Percentiles rank a stretch among this genome's conserved stretches.
Evolutionary conservation across 2,888 invertebrate genomes (phyloP).

Genomic region (Acleris cristana): DNA sequence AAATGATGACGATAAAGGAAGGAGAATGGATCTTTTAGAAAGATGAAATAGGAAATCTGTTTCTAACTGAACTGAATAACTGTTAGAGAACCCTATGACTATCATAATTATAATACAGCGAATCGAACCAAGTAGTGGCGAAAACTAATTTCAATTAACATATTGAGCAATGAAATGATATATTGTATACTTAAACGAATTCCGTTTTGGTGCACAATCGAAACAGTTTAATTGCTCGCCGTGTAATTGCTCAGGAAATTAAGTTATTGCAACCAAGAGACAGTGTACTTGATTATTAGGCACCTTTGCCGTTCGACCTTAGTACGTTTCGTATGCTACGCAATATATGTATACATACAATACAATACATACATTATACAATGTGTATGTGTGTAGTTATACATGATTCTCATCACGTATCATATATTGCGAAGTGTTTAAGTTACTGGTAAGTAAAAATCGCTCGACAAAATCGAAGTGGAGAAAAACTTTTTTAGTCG

Average conservation of each 20-base stretch:
- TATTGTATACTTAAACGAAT: slow-evolving; percentile 12
- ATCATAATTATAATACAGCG: too few species aligned
- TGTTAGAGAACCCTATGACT: too few species aligned
- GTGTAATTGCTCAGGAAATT: slow-evolving; percentile 22
- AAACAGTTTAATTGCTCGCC: slow-evolving; percentile 12
- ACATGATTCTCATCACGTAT: neutral
- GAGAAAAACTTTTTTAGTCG: too few species aligned
- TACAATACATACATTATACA: too few species aligned
- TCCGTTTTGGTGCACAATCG: slow-evolving; percentile 11
- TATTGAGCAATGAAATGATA: slow-evolving; percentile 19
- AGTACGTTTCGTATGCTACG: neutral
- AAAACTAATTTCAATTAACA: slow-evolving; percentile 3
- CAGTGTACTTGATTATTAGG: slow-evolving; percentile 1
- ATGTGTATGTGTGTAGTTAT: neutral
- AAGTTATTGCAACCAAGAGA: slow-evolving; percentile 10
- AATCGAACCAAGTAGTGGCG: neutral
- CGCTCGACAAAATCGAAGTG: too few species aligned
- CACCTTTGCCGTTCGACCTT: slow-evolving; percentile 10
- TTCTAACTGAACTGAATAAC: too few species aligned
- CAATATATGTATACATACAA: too few species aligned
- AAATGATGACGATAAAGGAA: too few species aligned
- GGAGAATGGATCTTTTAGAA: too few species aligned
- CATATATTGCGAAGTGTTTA: neutral
- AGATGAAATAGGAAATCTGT: too few species aligned
- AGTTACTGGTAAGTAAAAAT: neutral